phyloP scores from a whole-genome alignment of 2,888 invertebrate species.

The Drosophila emarginata region DNA sequence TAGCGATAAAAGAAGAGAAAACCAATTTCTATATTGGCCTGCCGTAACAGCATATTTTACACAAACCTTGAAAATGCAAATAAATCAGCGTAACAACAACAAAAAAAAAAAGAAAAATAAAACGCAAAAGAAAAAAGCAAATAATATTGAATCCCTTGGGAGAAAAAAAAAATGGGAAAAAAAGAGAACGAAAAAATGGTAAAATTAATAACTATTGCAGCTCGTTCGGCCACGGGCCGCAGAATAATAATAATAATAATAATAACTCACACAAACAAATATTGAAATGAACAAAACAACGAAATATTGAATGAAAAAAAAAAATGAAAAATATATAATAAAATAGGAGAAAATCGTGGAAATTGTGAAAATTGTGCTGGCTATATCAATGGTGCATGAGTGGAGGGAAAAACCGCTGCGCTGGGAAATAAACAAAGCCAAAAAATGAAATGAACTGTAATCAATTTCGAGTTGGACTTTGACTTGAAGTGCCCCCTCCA shows the following conservation, averaged over 20 bases:
- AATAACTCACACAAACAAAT: constrained; percentile 49
- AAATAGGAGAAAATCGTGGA: constrained; percentile 19
- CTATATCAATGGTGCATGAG: constrained; percentile 31
- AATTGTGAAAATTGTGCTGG: constrained; percentile 13
- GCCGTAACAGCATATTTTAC: not conserved
- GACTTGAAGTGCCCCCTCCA: not conserved
- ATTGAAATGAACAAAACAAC: constrained; percentile 37
- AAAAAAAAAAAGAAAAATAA: not conserved
- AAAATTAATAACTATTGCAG: constrained; percentile 42
- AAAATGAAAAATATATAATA: constrained; percentile 24
- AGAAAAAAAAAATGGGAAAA: not conserved
- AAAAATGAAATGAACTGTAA: constrained; percentile 73
- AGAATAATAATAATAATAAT: constrained; percentile 46
- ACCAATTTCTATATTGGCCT: not conserved
- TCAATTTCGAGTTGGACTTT: constrained; percentile 51
- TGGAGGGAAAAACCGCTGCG: constrained; percentile 10
- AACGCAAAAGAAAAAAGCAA: not conserved
- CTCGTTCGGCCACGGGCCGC: constrained; percentile 22
- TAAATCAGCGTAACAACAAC: constrained; percentile 12
- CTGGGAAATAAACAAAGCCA: constrained; percentile 46
- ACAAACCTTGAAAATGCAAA: constrained; percentile 20
- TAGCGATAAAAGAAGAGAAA: not conserved
- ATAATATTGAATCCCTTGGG: not conserved
- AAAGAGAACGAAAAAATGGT: constrained; percentile 16
- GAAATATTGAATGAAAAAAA: not conserved